phyloP scores from a whole-genome alignment of 2,797 vertebrate genomes.

The Clarias laeviceps region DNA sequence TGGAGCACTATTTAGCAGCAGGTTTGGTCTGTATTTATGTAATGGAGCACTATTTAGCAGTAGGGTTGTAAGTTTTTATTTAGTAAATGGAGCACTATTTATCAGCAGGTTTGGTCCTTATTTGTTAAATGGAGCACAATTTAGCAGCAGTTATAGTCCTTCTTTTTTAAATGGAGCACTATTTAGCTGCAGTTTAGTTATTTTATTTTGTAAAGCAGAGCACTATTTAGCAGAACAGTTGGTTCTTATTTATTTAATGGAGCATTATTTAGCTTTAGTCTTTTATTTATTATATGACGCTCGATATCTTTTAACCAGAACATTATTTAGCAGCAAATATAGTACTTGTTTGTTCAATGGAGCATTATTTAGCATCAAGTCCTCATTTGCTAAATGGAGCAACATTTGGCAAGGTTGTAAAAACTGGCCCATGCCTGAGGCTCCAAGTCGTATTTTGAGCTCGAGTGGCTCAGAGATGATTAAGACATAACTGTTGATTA shows the following conservation, averaged over 20 bases:
- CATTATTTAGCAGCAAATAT: neutral
- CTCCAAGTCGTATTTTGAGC: neutral
- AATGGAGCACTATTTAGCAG: conserved; percentile 9
- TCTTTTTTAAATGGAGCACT: neutral
- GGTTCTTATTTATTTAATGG: too few species aligned
- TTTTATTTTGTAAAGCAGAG: too few species aligned
- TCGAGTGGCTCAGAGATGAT: neutral
- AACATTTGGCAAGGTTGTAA: neutral
- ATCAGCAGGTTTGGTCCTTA: neutral
- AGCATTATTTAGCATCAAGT: neutral
- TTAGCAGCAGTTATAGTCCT: neutral
- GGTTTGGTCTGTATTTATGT: neutral
- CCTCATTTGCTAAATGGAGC: neutral
- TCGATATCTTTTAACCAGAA: neutral
- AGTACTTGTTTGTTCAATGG: neutral
- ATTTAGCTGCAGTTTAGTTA: neutral
- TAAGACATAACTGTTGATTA: neutral
- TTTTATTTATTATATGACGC: neutral
- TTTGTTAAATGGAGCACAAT: neutral
- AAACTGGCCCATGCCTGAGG: neutral
- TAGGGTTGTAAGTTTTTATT: neutral
- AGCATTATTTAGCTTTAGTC: neutral
- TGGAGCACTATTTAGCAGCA: neutral
- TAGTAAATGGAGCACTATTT: neutral
- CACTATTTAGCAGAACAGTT: neutral